phyloP scores from a whole-genome alignment of 2,888 invertebrate species.

The Macrophya alboannulata region DNA sequence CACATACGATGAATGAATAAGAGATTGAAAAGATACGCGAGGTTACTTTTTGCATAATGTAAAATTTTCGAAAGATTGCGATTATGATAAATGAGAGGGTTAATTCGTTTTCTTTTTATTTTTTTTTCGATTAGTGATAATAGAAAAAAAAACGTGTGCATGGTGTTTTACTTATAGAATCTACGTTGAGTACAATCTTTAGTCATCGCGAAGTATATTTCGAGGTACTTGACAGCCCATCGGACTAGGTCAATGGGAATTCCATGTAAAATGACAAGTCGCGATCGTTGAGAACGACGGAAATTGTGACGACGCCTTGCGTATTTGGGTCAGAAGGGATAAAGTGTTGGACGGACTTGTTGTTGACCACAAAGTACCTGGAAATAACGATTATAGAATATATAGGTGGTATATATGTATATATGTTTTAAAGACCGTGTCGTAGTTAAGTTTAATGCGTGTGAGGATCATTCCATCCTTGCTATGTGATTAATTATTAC shows the following conservation, averaged over 20 bases:
- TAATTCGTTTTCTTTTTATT: not conserved
- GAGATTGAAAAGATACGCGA: constrained; percentile 5
- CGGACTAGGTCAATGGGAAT: constrained; percentile 35
- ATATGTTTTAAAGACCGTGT: not conserved
- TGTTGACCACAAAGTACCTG: constrained; percentile 3
- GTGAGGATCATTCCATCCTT: constrained; percentile 1
- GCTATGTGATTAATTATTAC: constrained; percentile 24
- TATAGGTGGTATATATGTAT: constrained; percentile 16
- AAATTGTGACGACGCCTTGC: not conserved
- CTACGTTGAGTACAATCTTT: not conserved
- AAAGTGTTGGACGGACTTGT: not conserved
- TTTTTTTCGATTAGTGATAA: not conserved
- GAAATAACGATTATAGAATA: constrained; percentile 19
- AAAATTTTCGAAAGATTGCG: not conserved
- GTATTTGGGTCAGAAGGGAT: constrained; percentile 44
- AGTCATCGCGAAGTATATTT: not conserved
- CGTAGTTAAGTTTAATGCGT: not conserved
- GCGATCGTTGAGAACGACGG: not conserved
- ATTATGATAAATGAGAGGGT: not conserved
- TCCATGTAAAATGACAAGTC: constrained; percentile 19
- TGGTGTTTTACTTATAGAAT: not conserved
- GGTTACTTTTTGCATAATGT: not conserved
- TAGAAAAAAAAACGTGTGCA: not conserved
- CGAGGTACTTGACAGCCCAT: not conserved
- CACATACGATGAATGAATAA: not conserved